Evolutionary conservation across 1,140 invertebrate species (phyloP).

Genomic region (Mactra quadrangularis): DNA sequence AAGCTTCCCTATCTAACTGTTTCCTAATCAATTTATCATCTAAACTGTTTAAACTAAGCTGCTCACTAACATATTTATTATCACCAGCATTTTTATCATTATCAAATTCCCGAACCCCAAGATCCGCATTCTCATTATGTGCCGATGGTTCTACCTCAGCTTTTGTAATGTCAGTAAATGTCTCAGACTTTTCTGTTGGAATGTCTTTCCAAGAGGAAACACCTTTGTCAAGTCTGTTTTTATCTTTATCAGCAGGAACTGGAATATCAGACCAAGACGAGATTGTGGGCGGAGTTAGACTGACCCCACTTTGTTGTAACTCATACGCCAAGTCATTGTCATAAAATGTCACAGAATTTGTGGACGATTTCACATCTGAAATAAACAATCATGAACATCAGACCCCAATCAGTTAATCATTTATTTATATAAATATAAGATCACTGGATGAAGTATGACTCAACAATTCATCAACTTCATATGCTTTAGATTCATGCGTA

Average conservation of each 20-base stretch:
- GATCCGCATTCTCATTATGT: not conserved
- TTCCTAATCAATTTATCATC: constrained; percentile 50
- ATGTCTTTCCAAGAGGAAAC: constrained; percentile 32
- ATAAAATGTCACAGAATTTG: constrained; percentile 17
- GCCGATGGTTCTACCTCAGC: no score
- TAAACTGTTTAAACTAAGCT: constrained; percentile 43
- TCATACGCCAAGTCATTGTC: constrained; percentile 57
- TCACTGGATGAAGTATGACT: no score
- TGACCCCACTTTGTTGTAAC: constrained; percentile 34
- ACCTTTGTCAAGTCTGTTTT: constrained; percentile 31
- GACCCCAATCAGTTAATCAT: not conserved
- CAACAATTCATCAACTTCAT: no score
- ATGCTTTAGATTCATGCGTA: no score
- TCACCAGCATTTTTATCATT: constrained; percentile 18
- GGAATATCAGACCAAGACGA: constrained; percentile 47
- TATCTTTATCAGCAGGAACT: constrained; percentile 32
- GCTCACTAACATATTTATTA: constrained; percentile 39
- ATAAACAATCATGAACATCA: not conserved
- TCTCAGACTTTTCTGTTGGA: constrained; percentile 7
- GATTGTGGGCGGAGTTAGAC: constrained; percentile 6
- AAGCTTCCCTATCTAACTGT: constrained; percentile 38
- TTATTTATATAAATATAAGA: no score
- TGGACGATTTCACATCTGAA: not conserved
- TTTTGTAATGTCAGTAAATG: constrained; percentile 21
- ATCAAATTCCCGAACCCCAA: not conserved